Evolutionary conservation across 2,888 invertebrate species (phyloP), one percentile per base, ranked within the genome.

Genomic region (Eupithecia dodoneata): DNA sequence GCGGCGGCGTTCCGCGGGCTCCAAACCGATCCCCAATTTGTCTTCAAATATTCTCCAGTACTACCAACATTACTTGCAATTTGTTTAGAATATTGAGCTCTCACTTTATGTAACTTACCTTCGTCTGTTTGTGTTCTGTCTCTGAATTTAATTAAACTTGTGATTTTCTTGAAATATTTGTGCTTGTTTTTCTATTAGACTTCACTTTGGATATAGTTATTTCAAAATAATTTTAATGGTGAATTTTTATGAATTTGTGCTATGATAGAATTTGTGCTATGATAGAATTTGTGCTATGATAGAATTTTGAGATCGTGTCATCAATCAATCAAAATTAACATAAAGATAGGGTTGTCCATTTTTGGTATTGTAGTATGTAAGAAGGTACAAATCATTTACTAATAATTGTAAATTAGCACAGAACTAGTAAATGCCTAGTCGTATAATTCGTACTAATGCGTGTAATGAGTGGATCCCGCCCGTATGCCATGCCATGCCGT

Each of bases 11-110:
- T 78, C 66, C 66, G 66, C 42, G 30, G 10, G 71, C 72, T 75
- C 59, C 70, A 49, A 66, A 71, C 74, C 67, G 69, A 76, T 76
- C 72, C 72, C 52, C 74, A 74, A 79, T 74, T 72, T 72, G 70
- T 70, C 74, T 72, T 74, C 30, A 69, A 69, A 76, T 72, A 72
- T 74, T 76, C 72, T 74, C 45, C 65, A 76, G 63, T 63, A 70
- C 70, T 65, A 69, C 75, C 63, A 78, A 74, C 73, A 76, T 73
- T 71, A 71, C 73, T 69, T 67, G 73, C 73, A 70, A 70, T 70
- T 70, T 70, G 70, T 70, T 42, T 66, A 42, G 42, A 30, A 47
- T 12, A 70, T 70, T 49, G 70, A 70, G n/a, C 44, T 18, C 70
- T 70, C 47, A 18, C 47, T 3, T 70, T 45, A 18, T 30, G 70